These are phyloP conservation scores for Drosophila rellima DNA, from an alignment of 2,888 invertebrate genomes.

Conservation along the genomic window DNA sequence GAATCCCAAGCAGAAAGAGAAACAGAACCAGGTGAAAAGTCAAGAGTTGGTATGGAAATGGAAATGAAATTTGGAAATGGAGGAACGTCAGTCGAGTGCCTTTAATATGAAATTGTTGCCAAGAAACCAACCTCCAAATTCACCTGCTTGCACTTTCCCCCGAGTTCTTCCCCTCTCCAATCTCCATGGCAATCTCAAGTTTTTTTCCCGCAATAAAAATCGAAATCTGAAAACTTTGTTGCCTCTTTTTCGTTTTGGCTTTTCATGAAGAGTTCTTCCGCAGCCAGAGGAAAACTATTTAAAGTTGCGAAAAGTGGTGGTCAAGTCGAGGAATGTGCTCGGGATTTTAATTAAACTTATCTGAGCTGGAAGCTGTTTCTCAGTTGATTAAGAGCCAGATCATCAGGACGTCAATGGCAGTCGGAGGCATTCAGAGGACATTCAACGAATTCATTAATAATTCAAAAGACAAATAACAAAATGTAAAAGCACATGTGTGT, in stretches of 20 bases:
- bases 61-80: conserved; percentile 28
- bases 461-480: conserved; percentile 83
- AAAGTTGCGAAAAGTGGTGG: conserved; percentile 47
- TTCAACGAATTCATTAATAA: conserved; percentile 83
- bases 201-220: conserved; percentile 67
- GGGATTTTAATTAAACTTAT: conserved; percentile 74
- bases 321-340: conserved; percentile 33
- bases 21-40: conserved; percentile 38
- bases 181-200: conserved; percentile 42
- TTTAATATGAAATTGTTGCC: conserved; percentile 74
- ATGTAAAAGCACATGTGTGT: conserved; percentile 38
- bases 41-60: conserved; percentile 42
- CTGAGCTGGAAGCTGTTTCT: conserved; percentile 31
- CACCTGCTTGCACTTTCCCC: conserved; percentile 29
- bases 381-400: conserved; percentile 63
- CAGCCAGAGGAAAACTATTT: conserved; percentile 44
- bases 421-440: conserved; percentile 31
- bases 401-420: conserved; percentile 35
- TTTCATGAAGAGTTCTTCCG: conserved; percentile 11
- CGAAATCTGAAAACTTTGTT: conserved; percentile 67
- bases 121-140: conserved; percentile 55
- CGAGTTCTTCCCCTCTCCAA: conserved; percentile 11
- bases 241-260: conserved; percentile 19
- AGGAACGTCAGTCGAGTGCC: conserved; percentile 53
- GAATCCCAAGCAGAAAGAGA: conserved; percentile 6